Evolutionary conservation across 2,797 vertebrate genomes (phyloP).

Genomic region (Macrochelys suwanniensis): DNA sequence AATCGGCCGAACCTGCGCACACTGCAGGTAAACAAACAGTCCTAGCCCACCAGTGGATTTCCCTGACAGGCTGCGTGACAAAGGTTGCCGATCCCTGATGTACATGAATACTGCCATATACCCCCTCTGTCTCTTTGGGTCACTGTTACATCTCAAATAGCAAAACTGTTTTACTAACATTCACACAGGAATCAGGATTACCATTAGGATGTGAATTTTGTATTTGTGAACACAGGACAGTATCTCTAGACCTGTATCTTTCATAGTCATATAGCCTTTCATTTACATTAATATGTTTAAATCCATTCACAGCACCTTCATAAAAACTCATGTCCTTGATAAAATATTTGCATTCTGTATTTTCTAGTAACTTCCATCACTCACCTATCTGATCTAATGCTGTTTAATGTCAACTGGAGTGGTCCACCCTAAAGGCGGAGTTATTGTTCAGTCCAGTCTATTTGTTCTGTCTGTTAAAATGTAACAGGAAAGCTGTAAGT

Average conservation of each 20-base stretch:
- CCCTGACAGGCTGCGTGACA: too few species aligned
- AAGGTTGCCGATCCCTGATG: neutral
- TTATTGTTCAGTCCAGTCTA: constrained; percentile 59
- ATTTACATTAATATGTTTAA: constrained; percentile 8
- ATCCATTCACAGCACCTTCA: constrained; percentile 13
- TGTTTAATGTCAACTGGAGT: constrained; percentile 54
- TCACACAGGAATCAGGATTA: neutral
- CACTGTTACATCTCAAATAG: neutral
- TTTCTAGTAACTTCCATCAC: constrained; percentile 42
- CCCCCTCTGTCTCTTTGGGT: neutral
- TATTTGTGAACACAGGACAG: neutral
- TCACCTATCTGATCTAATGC: constrained; percentile 39
- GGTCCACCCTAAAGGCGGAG: constrained; percentile 45
- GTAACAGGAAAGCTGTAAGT: constrained; percentile 74
- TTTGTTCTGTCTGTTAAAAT: constrained; percentile 69
- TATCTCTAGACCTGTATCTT: neutral
- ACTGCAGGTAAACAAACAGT: too few species aligned
- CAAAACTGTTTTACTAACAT: neutral
- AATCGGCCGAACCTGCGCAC: too few species aligned
- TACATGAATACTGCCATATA: neutral
- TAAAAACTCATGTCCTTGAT: constrained; percentile 26
- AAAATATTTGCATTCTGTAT: constrained; percentile 10
- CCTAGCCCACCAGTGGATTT: too few species aligned
- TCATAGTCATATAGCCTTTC: constrained; percentile 3
- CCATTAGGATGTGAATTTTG: neutral